Evolutionary conservation across 2,888 invertebrate species (phyloP), one percentile per base, ranked within the genome.

Genomic region (Hypomecis atomaria): DNA sequence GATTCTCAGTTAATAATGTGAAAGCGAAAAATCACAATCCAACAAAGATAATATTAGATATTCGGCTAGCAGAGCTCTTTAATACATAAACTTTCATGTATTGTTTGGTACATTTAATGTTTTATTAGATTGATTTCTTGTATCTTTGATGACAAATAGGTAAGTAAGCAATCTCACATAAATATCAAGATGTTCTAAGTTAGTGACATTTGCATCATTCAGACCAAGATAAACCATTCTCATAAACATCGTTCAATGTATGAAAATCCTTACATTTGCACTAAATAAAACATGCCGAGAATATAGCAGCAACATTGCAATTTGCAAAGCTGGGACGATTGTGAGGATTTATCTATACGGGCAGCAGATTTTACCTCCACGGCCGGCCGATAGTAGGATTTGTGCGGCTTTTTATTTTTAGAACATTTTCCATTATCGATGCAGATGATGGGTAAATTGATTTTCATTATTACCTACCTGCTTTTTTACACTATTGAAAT

Each of bases 331-430:
- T 79, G 71, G 81, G 84, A 78, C 86, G 86, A 87, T 88, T 85
- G 87, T 88, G 76, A 80, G 89, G 89, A 88, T 88, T 89, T 89
- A 85, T 84, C 87, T 84, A 87, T 85, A 87, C 81, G 82, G 82
- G 77, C 76, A 71, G 76, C 75, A 80, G 82, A 84, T 86, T 82
- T 75, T 76, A 78, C 76, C 53, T 65, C 45, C 50, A 50, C 77
- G 73, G 71, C 75, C 73, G 73, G 67, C 69, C 66, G 75, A 75
- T 78, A 73, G 62, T 55, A 52, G 76, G 76, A 79, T 80, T 80
- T 78, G 74, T 71, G 71, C 38, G 33, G 48, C 37, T 42, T 61
- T 65, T 62, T 66, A 59, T 62, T 62, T 62, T 52, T 47, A 49
- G 13, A 52, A 62, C 43, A 58, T 61, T 65, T 23, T 43, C 43